A percentile compares a stretch with the other conserved stretches of the same genome.
Evolutionary conservation across 2,888 invertebrate genomes (phyloP).

Genomic region (Apomyelois bistriatella): DNA sequence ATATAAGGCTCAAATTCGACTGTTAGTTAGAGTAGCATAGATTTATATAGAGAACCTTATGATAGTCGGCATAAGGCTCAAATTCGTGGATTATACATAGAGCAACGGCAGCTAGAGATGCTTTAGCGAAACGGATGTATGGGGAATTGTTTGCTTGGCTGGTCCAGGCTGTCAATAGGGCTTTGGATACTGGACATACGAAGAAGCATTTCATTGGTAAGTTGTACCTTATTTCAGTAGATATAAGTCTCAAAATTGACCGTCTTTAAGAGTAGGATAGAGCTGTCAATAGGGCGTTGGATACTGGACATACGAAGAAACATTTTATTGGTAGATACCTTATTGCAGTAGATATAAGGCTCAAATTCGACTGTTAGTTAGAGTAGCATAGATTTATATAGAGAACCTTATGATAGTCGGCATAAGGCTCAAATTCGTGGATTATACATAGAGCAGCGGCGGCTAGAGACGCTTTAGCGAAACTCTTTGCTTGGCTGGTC

Average conservation of each 20-base stretch:
- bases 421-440: too few relatives aligned
- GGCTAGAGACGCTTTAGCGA: slow-evolving; percentile 96
- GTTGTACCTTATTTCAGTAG: not conserved
- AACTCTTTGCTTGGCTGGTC: slow-evolving; percentile 98
- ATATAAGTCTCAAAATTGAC: too few relatives aligned
- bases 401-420: too few relatives aligned
- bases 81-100: too few relatives aligned
- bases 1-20: too few relatives aligned
- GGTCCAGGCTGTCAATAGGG: slow-evolving; percentile 92
- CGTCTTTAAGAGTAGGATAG: too few relatives aligned
- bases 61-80: too few relatives aligned
- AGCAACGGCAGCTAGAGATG: slow-evolving; percentile 92
- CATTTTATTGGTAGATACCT: slow-evolving; percentile 88
- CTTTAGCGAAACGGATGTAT: slow-evolving; percentile 97
- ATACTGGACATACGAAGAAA: slow-evolving; percentile 82
- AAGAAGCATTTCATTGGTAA: slow-evolving; percentile 79
- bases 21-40: too few relatives aligned
- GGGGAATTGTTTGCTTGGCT: slow-evolving; percentile 96
- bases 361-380: too few relatives aligned
- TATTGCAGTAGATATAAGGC: too few relatives aligned
- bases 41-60: too few relatives aligned
- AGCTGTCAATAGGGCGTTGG: slow-evolving; percentile 92
- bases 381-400: too few relatives aligned
- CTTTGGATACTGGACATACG: slow-evolving; percentile 84
- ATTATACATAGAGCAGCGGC: slow-evolving; percentile 87